Base-by-base conservation (phyloP, 1,140 invertebrate genomes). In the Heliconius himera region DNA sequence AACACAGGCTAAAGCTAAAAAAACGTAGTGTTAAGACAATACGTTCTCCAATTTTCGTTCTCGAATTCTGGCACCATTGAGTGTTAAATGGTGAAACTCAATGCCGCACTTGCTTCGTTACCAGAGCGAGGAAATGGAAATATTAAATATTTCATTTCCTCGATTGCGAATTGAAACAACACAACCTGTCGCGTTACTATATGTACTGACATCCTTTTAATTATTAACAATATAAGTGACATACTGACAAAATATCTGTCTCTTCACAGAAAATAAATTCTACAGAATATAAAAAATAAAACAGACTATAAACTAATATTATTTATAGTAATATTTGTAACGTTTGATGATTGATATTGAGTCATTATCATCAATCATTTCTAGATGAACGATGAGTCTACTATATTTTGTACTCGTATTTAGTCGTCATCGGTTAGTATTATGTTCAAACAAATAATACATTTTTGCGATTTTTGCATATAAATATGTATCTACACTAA, bases 291-390 rank as follows among this genome's bases (percentile, higher is more conserved):
- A 54, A 54, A 22, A 11, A 6, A 22, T 56, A 22, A 56, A 22
- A 56, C 8, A n/a, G n/a, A 1, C 3, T n/a, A 22, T 26, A 60
- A 60, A 60, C 56, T 60, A 60, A 11, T 60, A 26, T 22, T 26
- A 66, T 29, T 66, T 66, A 29, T 5, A 66, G 3, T 8, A 29
- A 29, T 29, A n/a, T 29, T 66, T 66, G 60, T 66, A 18, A 26
- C n/a, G 56, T 26, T 66, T 66, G 9, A 66, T 66, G 60, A 66
- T 66, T 66, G 60, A 66, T 29, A 66, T 66, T 66, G 60, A 66
- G 60, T 66, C 60, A 66, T 66, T 66, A 66, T 66, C 60, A 66
- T 66, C 60, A 66, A 66, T 66, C 60, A 66, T 66, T 66, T 66
- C 22, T 66, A 29, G 60, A 66, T 66, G 26, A 66, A 29, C 60